Evolutionary conservation across 1,140 invertebrate genomes (phyloP).

Genomic region (Hydropsyche tenuis): DNA sequence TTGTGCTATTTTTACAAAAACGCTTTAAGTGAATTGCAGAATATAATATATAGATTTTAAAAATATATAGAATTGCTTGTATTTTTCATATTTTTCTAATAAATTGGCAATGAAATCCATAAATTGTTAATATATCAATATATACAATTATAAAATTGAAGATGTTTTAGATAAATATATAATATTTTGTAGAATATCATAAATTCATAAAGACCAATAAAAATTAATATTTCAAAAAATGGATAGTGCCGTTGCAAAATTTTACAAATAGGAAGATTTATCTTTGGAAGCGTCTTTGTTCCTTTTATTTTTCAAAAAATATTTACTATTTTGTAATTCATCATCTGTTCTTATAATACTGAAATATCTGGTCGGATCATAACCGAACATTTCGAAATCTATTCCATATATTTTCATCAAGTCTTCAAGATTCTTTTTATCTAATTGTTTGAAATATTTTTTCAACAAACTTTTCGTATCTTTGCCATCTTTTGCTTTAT

Average conservation of each 20-base stretch:
- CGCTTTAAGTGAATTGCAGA: neutral
- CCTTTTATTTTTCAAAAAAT: neutral
- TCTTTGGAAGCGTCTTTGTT: constrained; percentile 12
- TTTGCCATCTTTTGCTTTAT: constrained; percentile 62
- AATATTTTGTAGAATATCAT: too few relatives aligned
- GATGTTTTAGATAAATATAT: too few relatives aligned
- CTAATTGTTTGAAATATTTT: constrained; percentile 70
- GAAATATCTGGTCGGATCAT: constrained; percentile 65
- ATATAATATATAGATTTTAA: neutral
- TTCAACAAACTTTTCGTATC: constrained; percentile 64
- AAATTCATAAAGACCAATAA: too few relatives aligned
- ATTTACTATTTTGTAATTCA: neutral
- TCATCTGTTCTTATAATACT: constrained; percentile 58
- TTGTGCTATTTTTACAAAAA: neutral
- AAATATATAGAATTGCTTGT: too few relatives aligned
- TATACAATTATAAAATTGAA: too few relatives aligned
- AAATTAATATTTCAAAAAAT: too few relatives aligned
- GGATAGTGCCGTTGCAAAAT: too few relatives aligned
- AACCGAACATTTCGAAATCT: constrained; percentile 76
- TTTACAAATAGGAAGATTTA: constrained; percentile 33
- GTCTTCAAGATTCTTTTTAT: constrained; percentile 65
- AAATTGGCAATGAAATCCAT: too few relatives aligned
- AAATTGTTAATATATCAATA: too few relatives aligned
- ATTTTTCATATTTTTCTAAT: too few relatives aligned
- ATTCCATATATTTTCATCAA: constrained; percentile 74